These are phyloP conservation scores for Dryoscopus gambensis DNA, from an alignment of 2,113 vertebrate species.

Conservation along the genomic window DNA sequence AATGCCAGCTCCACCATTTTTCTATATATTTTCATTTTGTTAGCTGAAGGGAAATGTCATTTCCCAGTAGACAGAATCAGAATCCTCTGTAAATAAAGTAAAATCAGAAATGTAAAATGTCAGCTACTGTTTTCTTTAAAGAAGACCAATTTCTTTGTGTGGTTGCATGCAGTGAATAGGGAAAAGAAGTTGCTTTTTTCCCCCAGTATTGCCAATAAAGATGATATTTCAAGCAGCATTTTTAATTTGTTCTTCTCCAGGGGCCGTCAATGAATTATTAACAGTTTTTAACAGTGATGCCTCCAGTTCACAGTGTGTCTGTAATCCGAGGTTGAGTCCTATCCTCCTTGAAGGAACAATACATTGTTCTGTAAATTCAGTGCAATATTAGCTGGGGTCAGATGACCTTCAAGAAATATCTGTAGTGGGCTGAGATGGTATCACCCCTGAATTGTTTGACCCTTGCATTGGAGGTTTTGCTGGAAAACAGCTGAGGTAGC, in stretches of 20 bases:
- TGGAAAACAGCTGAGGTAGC: neutral
- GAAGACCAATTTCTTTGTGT: neutral
- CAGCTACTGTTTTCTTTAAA: constrained; percentile 40
- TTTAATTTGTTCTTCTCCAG: constrained; percentile 41
- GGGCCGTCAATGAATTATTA: constrained; percentile 37
- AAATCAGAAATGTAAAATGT: constrained; percentile 50
- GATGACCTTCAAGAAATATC: neutral
- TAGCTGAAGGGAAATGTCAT: constrained; percentile 18
- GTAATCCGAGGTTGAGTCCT: neutral
- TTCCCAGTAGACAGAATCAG: neutral
- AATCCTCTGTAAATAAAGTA: constrained; percentile 10
- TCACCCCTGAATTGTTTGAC: neutral
- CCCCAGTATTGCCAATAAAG: neutral
- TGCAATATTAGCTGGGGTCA: neutral
- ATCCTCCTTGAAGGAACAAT: neutral
- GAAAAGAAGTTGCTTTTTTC: neutral
- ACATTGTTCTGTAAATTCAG: neutral
- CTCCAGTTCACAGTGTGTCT: neutral
- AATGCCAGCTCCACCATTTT: constrained; percentile 12
- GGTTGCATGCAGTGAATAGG: neutral
- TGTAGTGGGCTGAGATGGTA: neutral
- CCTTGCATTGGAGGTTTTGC: neutral
- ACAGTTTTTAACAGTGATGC: neutral
- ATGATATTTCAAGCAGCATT: constrained; percentile 48
- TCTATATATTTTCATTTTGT: neutral